Conservation (phyloP, 2,113 vertebrate species). For the Leucoraja erinaceus region DNA sequence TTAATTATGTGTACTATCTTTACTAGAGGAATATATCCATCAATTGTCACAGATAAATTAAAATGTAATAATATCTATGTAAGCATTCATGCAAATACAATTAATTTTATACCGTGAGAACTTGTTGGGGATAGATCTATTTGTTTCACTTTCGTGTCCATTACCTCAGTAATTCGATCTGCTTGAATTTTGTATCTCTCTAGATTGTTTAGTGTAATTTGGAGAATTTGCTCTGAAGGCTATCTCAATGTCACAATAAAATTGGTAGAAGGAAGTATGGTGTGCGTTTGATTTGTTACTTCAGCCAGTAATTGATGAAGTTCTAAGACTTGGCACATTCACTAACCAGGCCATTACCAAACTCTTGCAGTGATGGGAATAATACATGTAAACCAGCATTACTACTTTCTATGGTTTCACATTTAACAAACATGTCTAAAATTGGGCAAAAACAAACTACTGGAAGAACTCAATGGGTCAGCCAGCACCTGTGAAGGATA, state of each 20-base stretch:
- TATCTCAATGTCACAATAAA: not conserved
- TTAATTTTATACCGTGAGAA: not conserved
- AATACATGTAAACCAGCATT: not conserved
- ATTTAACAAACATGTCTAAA: not conserved
- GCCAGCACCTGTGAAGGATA: no score
- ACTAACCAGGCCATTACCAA: not conserved
- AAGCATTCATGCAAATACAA: not conserved
- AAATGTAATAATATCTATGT: not conserved
- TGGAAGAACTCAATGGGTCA: no score
- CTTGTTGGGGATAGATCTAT: not conserved
- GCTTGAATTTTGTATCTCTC: not conserved
- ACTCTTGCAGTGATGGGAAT: not conserved
- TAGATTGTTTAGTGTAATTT: not conserved
- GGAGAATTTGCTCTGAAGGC: not conserved
- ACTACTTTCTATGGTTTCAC: no score
- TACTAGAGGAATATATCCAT: not conserved
- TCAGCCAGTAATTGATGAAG: not conserved
- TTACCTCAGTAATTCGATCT: not conserved
- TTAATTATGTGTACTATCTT: not conserved
- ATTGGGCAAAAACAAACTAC: not conserved
- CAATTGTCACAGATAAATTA: not conserved
- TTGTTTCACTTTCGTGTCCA: not conserved
- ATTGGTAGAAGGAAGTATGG: not conserved
- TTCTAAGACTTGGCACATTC: not conserved
- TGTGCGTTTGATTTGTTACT: not conserved